phyloP scores from a whole-genome alignment of 2,888 invertebrate species.

The Tyria jacobaeae region DNA sequence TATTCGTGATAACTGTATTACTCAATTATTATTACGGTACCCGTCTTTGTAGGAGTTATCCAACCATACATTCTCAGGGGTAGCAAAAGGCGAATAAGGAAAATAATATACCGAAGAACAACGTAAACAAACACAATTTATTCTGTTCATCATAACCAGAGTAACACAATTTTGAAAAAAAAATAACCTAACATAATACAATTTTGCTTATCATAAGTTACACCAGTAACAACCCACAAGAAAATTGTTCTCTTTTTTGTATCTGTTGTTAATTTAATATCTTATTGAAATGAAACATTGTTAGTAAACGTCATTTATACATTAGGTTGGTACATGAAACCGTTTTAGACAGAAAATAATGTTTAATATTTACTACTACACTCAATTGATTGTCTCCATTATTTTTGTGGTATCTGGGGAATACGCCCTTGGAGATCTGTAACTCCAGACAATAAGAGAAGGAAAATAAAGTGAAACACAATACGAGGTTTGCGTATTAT shows the following conservation, averaged over 20 bases:
- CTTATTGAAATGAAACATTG: too few species aligned
- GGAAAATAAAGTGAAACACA: too few species aligned
- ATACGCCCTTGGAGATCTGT: too few species aligned
- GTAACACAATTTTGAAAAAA: too few species aligned
- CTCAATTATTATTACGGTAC: neutral
- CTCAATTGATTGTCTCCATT: too few species aligned
- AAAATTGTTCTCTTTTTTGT: neutral
- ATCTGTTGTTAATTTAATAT: neutral
- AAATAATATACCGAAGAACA: neutral
- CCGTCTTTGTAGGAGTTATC: neutral
- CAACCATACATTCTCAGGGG: neutral
- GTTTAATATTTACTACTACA: too few species aligned
- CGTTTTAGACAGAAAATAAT: too few species aligned
- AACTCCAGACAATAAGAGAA: too few species aligned
- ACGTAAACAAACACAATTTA: neutral
- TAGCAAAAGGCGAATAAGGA: neutral
- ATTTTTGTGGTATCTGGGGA: too few species aligned
- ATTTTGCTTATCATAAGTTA: neutral
- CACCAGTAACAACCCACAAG: neutral
- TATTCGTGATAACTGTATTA: neutral
- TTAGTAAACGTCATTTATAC: too few species aligned
- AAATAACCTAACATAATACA: neutral
- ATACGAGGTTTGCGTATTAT: too few species aligned
- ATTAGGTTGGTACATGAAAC: too few species aligned
- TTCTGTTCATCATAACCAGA: neutral